These are phyloP conservation scores for Halcyon senegalensis DNA, from an alignment of 2,113 vertebrate genomes.

Conservation along the genomic window DNA sequence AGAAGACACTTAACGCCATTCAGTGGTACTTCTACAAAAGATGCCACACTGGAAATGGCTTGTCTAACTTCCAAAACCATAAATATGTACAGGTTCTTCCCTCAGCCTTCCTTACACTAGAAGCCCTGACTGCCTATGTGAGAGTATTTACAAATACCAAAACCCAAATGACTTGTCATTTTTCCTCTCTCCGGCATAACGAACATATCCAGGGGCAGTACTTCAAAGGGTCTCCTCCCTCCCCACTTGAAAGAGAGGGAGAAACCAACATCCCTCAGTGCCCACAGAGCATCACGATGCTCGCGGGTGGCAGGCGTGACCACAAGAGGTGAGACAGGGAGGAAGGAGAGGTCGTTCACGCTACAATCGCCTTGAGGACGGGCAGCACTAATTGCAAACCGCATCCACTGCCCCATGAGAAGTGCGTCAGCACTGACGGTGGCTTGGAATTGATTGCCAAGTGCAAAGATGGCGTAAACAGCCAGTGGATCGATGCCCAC, in stretches of 20 bases:
- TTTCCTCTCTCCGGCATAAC: not conserved
- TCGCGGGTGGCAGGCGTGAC: fast-evolving
- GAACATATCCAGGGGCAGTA: not conserved
- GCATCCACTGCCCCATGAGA: not conserved
- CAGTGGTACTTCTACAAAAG: not conserved
- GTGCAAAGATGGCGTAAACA: not conserved
- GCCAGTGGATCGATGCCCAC: not conserved
- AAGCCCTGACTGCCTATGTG: not conserved
- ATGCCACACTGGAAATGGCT: not conserved
- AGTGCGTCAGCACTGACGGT: not conserved
- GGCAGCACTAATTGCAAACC: not conserved
- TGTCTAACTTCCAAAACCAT: not conserved
- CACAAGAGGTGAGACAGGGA: fast-evolving
- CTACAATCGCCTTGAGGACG: not conserved
- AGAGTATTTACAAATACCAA: not conserved
- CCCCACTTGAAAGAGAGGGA: not conserved
- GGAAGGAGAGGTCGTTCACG: not conserved
- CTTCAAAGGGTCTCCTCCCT: not conserved
- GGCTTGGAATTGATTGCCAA: not conserved
- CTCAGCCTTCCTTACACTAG: not conserved
- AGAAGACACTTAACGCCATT: not conserved
- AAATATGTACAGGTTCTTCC: not conserved
- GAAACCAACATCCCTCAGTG: not conserved
- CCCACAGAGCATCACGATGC: fast-evolving
- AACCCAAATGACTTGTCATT: not conserved